Evolutionary conservation across 2,113 vertebrate species (phyloP), one percentile per base, ranked within the genome.

Genomic region (Atlantisia rogersi): DNA sequence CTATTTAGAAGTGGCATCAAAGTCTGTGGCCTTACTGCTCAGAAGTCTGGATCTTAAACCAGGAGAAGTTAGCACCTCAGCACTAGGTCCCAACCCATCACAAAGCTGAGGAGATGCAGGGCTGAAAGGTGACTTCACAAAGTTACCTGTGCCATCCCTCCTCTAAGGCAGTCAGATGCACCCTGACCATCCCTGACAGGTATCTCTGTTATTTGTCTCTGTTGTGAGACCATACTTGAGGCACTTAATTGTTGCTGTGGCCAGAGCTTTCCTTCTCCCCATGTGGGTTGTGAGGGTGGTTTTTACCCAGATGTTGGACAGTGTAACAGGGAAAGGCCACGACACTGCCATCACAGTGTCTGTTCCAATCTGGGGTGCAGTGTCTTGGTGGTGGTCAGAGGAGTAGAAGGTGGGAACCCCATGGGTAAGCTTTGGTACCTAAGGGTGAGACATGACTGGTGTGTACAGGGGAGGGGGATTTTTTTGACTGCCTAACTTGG

Each of bases 401-500:
- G 21, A 32, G 15, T 7, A 12, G 55, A 48, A 48, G 52, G 29
- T 60, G 39, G n/a, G 31, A 44, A 76, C 32, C 46, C 0, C 2
- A 0, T 15, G 39, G 50, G 12, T 64, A 56, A 53, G 55, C 28
- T 83, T 53, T 63, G 22, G 25, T 79, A 37, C 39, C 37, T 26
- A 31, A 64, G 60, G 40, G 40, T 19, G 8, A 40, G 32, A 35
- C 21, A 2, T 8, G 24, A 28, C 48, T 42, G 53, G 3, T 32
- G 18, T 35, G 28, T 37, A 11, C 0, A 0, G 20, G 19, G 7
- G 2, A 40, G 4, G 3, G 4, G 4, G 5, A 17, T 35, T 31
- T 48, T 86, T 73, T 50, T 24, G 1, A 6, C 25, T 46, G 6
- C 44, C 13, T 40, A 19, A 59, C 37, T 37, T 59, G 15, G 20